Evolutionary conservation across 1,140 invertebrate genomes (phyloP).

Genomic region (Drusus annulatus): DNA sequence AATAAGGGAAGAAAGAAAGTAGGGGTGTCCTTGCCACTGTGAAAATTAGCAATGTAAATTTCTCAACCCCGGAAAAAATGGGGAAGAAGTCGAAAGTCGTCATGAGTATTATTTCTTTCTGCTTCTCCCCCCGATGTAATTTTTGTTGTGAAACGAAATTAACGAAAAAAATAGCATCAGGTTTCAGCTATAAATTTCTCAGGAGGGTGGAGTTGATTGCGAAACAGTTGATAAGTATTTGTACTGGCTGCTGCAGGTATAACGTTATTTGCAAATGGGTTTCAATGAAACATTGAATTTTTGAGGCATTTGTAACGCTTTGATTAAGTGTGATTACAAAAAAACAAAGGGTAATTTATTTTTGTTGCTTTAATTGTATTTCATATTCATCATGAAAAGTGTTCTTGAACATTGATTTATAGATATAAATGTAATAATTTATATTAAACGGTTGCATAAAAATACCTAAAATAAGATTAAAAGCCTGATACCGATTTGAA

Average conservation of each 20-base stretch:
- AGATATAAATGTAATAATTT: no score
- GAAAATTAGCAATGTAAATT: slow-evolving; percentile 57
- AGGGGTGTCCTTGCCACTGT: slow-evolving; percentile 21
- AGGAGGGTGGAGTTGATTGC: neutral
- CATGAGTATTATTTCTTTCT: slow-evolving; percentile 39
- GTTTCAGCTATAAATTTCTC: slow-evolving; percentile 54
- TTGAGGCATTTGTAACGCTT: no score
- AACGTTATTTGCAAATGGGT: no score
- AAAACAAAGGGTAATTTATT: neutral
- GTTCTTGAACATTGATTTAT: no score
- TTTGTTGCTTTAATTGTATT: no score
- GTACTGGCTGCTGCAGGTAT: neutral
- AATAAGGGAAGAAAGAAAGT: slow-evolving; percentile 50
- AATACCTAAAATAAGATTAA: no score
- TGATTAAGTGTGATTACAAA: no score
- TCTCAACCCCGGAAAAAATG: slow-evolving; percentile 19
- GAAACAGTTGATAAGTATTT: neutral
- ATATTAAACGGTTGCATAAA: no score
- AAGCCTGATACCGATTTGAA: no score
- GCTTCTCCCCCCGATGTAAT: slow-evolving; percentile 32
- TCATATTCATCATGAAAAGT: no score
- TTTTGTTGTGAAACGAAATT: slow-evolving; percentile 59
- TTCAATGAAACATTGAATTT: no score
- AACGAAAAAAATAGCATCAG: slow-evolving; percentile 60
- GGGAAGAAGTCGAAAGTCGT: neutral